Base-by-base conservation (phyloP, 1,140 invertebrate genomes). In the Zaprionus tsacasi region DNA sequence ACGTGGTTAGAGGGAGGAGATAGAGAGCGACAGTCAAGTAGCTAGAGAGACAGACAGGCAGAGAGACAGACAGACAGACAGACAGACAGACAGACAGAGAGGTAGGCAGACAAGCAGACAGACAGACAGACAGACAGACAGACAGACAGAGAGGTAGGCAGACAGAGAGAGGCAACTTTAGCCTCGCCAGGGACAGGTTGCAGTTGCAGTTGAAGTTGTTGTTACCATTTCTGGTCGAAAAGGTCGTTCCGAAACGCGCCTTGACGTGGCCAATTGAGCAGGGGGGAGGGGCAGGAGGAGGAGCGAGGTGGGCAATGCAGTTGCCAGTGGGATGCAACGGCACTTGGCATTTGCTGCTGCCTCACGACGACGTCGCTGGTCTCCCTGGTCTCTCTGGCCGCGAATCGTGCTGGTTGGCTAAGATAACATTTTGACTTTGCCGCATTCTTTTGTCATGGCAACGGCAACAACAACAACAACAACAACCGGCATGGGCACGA, bases 401-500 rank as follows among this genome's bases (percentile, higher is more conserved):
- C 79, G 82, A 87, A 80, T 87, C 82, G 83, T 88, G 83, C 83
- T 65, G 66, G 83, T 87, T 45, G 80, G 83, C 82, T 87, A 88
- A 88, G 83, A 87, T 87, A 87, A 87, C 83, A 87, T 87, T 87
- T 87, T 87, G 83, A 88, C 83, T 87, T 83, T 88, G 83, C 83
- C 83, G 83, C 83, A 87, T 87, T 87, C 83, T 87, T 87, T 87
- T 87, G 83, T 88, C 83, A 87, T 87, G 83, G 83, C 76, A 87
- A 87, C 81, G 38, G 50, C 66, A 74, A 57, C 27, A 3, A 30
- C 65, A 38, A 10, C 71, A 69, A 74, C 61, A 69, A 74, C 71
- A 75, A 70, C 71, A 74, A 74, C 71, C 71, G 71, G 71, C 70
- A 73, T 68, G 55, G 30, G 64, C 70, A 73, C 70, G 65, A 73